A percentile compares a stretch with the other conserved stretches of the same genome.
phyloP scores from a whole-genome alignment of 1,140 invertebrate species.

The Anthonomus grandis region DNA sequence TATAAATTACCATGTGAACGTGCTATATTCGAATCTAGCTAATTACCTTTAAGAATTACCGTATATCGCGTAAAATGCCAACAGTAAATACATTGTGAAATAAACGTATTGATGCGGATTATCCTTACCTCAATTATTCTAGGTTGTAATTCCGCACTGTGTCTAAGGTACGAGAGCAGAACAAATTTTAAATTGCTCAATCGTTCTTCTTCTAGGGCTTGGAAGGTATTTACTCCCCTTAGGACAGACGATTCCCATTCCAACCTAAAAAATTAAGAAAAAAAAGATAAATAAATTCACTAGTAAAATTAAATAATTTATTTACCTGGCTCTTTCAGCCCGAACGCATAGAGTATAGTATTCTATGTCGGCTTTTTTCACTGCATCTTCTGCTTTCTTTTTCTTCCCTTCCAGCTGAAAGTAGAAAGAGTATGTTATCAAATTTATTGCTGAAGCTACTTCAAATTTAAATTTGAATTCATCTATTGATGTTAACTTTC shows the following conservation, averaged over 20 bases:
- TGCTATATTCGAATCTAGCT: background rate
- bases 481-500: too few species aligned
- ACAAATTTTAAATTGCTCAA: slow-evolving; percentile 76
- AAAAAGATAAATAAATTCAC: too few species aligned
- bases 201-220: slow-evolving; percentile 86
- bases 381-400: slow-evolving; percentile 83
- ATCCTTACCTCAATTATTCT: slow-evolving; percentile 56
- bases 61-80: too few species aligned
- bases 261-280: slow-evolving; percentile 53
- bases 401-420: slow-evolving; percentile 83
- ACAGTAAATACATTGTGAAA: too few species aligned
- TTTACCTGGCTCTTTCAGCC: slow-evolving; percentile 81
- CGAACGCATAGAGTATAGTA: slow-evolving; percentile 89
- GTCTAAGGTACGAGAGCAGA: slow-evolving; percentile 73
- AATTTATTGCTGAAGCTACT: too few species aligned
- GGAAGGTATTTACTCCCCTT: slow-evolving; percentile 72
- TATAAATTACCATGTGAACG: too few species aligned
- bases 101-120: too few species aligned
- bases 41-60: slow-evolving; percentile 8
- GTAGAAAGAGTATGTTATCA: slow-evolving; percentile 9
- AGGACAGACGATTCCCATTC: slow-evolving; percentile 89
- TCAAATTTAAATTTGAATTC: too few species aligned
- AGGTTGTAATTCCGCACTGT: slow-evolving; percentile 73
- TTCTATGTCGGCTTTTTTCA: slow-evolving; percentile 87
- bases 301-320: background rate